Evolutionary conservation across 1,140 invertebrate genomes (phyloP).

Genomic region (Rhyzopertha dominica): DNA sequence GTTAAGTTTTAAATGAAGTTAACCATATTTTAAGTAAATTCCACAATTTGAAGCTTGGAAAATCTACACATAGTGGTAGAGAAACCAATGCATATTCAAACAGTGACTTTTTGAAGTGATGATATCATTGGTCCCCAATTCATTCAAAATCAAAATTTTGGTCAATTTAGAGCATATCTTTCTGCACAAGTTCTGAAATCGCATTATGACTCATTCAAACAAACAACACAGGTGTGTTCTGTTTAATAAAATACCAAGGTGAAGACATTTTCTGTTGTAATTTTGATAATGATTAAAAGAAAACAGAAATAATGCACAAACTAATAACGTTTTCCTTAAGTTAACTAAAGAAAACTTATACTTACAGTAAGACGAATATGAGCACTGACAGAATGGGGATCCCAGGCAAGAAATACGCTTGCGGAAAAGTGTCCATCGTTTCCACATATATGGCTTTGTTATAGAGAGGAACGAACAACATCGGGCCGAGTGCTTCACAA

Average conservation of each 20-base stretch:
- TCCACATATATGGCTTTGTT: constrained; percentile 45
- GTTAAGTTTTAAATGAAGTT: too few relatives aligned
- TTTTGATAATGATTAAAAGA: not conserved
- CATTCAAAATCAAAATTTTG: too few relatives aligned
- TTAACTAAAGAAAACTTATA: constrained; percentile 4
- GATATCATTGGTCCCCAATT: too few relatives aligned
- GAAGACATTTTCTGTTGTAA: not conserved
- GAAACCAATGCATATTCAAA: too few relatives aligned
- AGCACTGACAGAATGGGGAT: constrained; percentile 25
- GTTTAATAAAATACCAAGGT: not conserved
- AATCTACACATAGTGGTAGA: too few relatives aligned
- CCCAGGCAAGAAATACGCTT: constrained; percentile 49
- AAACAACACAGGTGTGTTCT: constrained; percentile 4
- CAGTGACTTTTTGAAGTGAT: too few relatives aligned
- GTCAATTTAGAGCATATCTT: too few relatives aligned
- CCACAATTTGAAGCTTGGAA: too few relatives aligned
- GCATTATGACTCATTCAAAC: constrained; percentile 9
- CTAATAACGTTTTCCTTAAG: not conserved
- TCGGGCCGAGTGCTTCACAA: constrained; percentile 49
- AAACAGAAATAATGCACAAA: constrained; percentile 2
- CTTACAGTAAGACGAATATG: constrained; percentile 15
- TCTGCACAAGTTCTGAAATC: too few relatives aligned
- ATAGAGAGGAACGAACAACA: constrained; percentile 49
- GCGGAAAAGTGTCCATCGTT: constrained; percentile 45
- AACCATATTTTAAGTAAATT: too few relatives aligned